Conservation (phyloP, 2,888 invertebrate species). For the Hymenopus coronatus region DNA sequence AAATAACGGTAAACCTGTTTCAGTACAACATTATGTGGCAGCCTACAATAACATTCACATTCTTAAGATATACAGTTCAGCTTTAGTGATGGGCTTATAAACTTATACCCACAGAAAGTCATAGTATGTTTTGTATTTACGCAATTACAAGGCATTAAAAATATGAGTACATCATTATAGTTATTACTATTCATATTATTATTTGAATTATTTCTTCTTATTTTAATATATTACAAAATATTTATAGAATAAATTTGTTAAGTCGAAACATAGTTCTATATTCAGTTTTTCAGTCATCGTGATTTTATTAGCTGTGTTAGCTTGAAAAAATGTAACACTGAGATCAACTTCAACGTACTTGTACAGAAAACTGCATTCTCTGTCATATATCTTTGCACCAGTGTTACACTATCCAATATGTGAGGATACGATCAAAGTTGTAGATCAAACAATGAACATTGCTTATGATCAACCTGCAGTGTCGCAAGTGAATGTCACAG, state of each 20-base stretch:
- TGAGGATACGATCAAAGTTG: background rate
- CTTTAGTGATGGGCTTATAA: background rate
- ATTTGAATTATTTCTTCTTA: background rate
- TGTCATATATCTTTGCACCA: background rate
- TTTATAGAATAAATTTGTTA: background rate
- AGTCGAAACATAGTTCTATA: background rate
- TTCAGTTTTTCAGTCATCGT: background rate
- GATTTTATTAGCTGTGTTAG: background rate
- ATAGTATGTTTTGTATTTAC: background rate
- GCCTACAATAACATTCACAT: slow-evolving; percentile 11
- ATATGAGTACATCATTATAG: slow-evolving; percentile 10
- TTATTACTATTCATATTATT: background rate
- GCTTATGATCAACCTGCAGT: background rate
- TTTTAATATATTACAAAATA: background rate
- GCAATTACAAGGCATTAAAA: slow-evolving; percentile 29
- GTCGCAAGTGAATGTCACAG: background rate
- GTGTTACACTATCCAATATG: background rate
- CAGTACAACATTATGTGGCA: slow-evolving; percentile 4
- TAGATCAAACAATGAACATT: background rate
- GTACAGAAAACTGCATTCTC: background rate
- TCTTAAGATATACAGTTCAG: background rate
- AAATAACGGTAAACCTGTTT: slow-evolving; percentile 12
- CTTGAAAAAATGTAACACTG: background rate
- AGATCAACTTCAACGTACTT: background rate
- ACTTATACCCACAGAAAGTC: slow-evolving; percentile 13